Conservation (phyloP, 1,140 invertebrate species). For the Stegodyphus mimosarum region DNA sequence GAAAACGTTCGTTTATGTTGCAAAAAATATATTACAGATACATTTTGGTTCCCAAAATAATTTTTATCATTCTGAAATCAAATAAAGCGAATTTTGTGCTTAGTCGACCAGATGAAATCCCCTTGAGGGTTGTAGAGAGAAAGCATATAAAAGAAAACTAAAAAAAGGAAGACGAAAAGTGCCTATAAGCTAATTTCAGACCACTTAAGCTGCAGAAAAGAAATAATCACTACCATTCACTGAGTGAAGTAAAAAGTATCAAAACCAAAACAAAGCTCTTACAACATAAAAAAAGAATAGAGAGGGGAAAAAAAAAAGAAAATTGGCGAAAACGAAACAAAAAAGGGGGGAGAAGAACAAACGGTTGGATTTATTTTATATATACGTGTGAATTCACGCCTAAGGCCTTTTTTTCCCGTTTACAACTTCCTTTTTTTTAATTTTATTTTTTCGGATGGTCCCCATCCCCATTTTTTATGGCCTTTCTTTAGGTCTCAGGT, state of each 20-base stretch:
- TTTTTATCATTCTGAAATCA: not conserved
- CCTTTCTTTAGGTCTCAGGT: constrained; percentile 9
- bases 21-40: no score
- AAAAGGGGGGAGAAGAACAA: constrained; percentile 16
- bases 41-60: no score
- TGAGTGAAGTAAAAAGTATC: constrained; percentile 13
- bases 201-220: constrained; percentile 25
- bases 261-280: not conserved
- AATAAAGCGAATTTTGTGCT: constrained; percentile 1
- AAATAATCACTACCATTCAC: constrained; percentile 8
- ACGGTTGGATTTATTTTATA: constrained; percentile 31
- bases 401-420: constrained; percentile 11
- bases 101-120: not conserved
- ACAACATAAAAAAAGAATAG: not conserved
- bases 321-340: not conserved
- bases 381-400: constrained; percentile 37
- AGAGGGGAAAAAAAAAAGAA: constrained; percentile 4
- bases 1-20: no score
- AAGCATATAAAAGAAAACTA: not conserved
- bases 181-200: constrained; percentile 46
- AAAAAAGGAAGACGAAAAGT: constrained; percentile 20
- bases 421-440: constrained; percentile 17
- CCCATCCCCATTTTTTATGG: constrained; percentile 11
- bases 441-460: not conserved
- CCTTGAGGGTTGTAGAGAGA: not conserved